These are phyloP conservation scores for Ariopsis seemanni DNA, from an alignment of 2,113 vertebrate species.

Conservation along the genomic window DNA sequence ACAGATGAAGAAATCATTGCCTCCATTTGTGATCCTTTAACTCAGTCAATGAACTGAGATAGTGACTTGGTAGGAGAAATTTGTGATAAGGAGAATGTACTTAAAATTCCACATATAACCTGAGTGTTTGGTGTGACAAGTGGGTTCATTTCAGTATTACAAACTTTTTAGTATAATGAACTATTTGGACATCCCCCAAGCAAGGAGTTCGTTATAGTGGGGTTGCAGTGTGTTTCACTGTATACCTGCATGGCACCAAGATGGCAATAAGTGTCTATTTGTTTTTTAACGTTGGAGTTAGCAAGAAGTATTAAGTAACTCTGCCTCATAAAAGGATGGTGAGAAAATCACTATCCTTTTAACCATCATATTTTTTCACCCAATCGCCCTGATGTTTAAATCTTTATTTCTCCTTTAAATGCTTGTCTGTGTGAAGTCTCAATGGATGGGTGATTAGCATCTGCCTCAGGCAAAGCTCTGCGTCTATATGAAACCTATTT, in stretches of 20 bases:
- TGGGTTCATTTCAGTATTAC: too few relatives aligned
- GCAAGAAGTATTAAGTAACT: not conserved
- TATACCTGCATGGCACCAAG: not conserved
- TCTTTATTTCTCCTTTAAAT: not conserved
- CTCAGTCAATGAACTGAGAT: too few relatives aligned
- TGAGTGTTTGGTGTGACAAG: too few relatives aligned
- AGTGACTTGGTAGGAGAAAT: too few relatives aligned
- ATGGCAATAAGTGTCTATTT: not conserved
- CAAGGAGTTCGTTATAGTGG: too few relatives aligned
- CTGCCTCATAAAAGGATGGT: not conserved
- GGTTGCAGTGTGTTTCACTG: not conserved
- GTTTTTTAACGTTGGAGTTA: not conserved
- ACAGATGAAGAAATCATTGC: too few relatives aligned
- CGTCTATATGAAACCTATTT: conserved; percentile 12
- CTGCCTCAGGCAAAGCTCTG: not conserved
- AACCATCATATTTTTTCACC: not conserved
- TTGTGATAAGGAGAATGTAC: too few relatives aligned
- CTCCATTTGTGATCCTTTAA: too few relatives aligned
- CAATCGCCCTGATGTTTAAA: not conserved
- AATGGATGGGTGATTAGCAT: not conserved
- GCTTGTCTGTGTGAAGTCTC: not conserved
- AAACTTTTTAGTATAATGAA: too few relatives aligned
- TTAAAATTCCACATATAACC: too few relatives aligned
- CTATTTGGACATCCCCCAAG: too few relatives aligned
- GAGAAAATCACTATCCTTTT: not conserved